Evolutionary conservation across 2,113 vertebrate genomes (phyloP), one percentile per base, ranked within the genome.

Genomic region (Atlantisia rogersi): DNA sequence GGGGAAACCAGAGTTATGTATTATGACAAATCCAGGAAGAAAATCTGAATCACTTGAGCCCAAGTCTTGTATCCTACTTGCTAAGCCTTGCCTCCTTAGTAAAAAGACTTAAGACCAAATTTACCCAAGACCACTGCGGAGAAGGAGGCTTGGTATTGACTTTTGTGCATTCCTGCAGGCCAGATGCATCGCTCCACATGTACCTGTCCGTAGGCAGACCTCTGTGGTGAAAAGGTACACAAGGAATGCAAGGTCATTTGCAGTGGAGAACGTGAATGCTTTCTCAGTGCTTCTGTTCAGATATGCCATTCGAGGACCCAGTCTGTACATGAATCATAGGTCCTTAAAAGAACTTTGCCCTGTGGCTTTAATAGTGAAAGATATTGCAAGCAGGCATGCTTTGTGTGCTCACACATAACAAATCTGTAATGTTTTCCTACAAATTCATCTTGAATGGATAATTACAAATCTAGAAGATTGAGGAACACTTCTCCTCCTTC

Each of bases 121-220:
- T 97, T 95, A 99, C 99, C 99, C 99, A 99, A 62, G 98, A 97
- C 99, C 99, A 99, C 80, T 99, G 99, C 0, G 99, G 98, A 12
- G 99, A 99, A 1, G 99, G 99, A 28, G 99, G 98, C 93, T 99
- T 99, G 6, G 98, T 99, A 87, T 98, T 97, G 11, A 98, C 94
- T 96, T 99, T 99, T 39, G 99, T 99, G 85, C 99, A 98, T 90
- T 99, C 99, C 39, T 99, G 99, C 29, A 99, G 97, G 32, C 99
- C 99, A 1, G 99, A 98, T 2, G 98, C 99, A 15, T 99, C 99
- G 1, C 99, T 99, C 99, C 99, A 99, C 99, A 99, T 99, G 90
- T 99, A 99, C 60, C 99, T 98, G 96, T 99, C 99, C 0, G 99
- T 99, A 37, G 99, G 99, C 48, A 99, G 98, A n/a, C 99, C 99